Evolutionary conservation across 2,113 vertebrate species (phyloP).

Genomic region (Trogon melanurus): DNA sequence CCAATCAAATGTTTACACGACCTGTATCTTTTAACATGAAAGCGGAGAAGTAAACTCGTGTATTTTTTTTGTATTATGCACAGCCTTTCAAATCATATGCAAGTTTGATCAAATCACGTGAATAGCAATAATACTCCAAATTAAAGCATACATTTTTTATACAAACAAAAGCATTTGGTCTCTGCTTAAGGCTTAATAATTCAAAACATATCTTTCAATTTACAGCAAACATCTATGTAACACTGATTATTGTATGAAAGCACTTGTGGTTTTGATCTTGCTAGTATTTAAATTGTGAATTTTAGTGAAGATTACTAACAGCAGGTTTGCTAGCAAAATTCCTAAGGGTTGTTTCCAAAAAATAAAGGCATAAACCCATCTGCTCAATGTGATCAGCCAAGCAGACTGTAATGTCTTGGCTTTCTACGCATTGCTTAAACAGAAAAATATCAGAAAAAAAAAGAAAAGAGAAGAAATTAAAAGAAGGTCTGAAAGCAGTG

Average conservation of each 20-base stretch:
- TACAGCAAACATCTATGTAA: background rate
- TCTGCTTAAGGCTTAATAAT: background rate
- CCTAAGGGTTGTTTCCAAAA: background rate
- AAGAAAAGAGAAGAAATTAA: background rate
- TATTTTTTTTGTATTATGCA: background rate
- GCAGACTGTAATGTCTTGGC: background rate
- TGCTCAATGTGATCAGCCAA: conserved; percentile 5
- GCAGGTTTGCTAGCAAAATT: conserved; percentile 1
- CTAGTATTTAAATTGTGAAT: background rate
- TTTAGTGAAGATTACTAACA: background rate
- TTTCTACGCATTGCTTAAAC: background rate
- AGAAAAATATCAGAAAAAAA: background rate
- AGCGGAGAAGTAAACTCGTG: background rate
- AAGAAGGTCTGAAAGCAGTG: background rate
- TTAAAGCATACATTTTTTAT: background rate
- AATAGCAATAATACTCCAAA: background rate
- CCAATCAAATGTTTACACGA: background rate
- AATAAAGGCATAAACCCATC: background rate
- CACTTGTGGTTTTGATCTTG: background rate
- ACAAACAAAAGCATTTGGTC: background rate
- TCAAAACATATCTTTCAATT: background rate
- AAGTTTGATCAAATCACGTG: background rate
- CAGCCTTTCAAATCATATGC: background rate
- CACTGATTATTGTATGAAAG: background rate
- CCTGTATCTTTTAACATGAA: background rate